A percentile compares a stretch with the other conserved stretches of the same genome.
These are phyloP conservation scores for Chromoteleia sp. DNA, from an alignment of 2,888 invertebrate species.

Conservation along the genomic window DNA sequence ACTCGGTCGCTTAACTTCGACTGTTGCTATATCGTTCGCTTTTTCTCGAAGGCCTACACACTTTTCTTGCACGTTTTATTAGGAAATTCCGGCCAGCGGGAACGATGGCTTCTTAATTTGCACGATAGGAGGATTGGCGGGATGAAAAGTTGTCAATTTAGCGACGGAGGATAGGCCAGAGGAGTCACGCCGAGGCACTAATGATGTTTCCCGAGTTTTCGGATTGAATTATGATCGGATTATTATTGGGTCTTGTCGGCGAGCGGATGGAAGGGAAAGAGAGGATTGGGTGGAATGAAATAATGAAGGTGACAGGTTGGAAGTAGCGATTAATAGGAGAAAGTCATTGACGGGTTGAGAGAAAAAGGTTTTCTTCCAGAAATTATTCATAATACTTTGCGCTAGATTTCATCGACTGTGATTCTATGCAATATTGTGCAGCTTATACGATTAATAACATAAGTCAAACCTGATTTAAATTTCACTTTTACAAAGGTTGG, in stretches of 20 bases:
- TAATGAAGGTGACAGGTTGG: constrained; percentile 60
- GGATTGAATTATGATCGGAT: constrained; percentile 69
- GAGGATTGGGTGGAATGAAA: constrained; percentile 38
- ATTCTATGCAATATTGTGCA: too few species aligned
- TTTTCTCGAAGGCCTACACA: constrained; percentile 8
- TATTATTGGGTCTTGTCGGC: constrained; percentile 59
- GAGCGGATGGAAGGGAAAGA: background rate
- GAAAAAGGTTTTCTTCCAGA: too few species aligned
- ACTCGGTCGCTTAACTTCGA: constrained; percentile 75
- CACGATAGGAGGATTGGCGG: constrained; percentile 39
- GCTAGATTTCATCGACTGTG: too few species aligned
- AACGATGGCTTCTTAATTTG: constrained; percentile 52
- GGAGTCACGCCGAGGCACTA: constrained; percentile 40
- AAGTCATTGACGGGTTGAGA: too few species aligned
- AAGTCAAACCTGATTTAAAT: too few species aligned
- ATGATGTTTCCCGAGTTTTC: constrained; percentile 66
- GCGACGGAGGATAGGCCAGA: constrained; percentile 24
- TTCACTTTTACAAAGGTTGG: too few species aligned
- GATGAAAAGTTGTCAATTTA: constrained; percentile 64
- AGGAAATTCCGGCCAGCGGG: constrained; percentile 21
- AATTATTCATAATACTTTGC: too few species aligned
- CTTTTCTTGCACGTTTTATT: constrained; percentile 34
- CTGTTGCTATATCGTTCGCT: constrained; percentile 2
- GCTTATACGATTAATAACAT: too few species aligned
- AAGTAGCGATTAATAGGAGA: constrained; percentile 54